Evolutionary conservation across 2,113 vertebrate genomes (phyloP).

Genomic region (Dinomys branickii): DNA sequence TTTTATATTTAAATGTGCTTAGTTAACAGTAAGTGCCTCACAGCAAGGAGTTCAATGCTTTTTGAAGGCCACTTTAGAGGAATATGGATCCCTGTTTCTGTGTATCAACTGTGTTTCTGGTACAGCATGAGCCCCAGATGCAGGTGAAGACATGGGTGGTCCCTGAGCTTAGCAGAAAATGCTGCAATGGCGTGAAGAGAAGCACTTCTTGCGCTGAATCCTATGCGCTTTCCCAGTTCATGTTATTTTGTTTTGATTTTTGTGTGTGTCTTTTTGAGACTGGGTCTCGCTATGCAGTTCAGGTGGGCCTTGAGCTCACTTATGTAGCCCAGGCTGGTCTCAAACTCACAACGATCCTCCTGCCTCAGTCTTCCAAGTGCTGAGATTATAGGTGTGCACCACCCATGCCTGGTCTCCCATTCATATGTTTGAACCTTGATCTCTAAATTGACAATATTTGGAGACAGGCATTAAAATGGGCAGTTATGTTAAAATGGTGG

Average conservation of each 20-base stretch:
- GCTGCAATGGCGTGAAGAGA: neutral
- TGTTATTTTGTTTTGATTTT: no score
- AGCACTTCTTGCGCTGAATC: neutral
- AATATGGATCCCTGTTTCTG: neutral
- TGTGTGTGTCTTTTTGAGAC: no score
- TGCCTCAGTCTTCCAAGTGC: no score
- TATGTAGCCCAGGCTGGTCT: no score
- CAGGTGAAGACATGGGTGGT: neutral
- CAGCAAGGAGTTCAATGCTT: neutral
- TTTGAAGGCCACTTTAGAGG: neutral
- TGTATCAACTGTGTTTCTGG: neutral
- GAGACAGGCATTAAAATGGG: neutral
- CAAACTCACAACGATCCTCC: no score
- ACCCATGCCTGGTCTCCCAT: no score
- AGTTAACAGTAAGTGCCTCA: neutral
- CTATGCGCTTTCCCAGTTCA: neutral
- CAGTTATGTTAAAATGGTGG: neutral
- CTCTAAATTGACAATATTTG: neutral
- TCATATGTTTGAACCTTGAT: neutral
- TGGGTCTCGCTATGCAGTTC: no score
- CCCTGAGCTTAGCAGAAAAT: neutral
- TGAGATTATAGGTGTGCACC: no score
- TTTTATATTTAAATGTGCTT: conserved; percentile 36
- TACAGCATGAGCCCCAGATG: neutral
- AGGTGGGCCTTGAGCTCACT: no score